Evolutionary conservation across 1,140 invertebrate genomes (phyloP).

Genomic region (Hyles vespertilio): DNA sequence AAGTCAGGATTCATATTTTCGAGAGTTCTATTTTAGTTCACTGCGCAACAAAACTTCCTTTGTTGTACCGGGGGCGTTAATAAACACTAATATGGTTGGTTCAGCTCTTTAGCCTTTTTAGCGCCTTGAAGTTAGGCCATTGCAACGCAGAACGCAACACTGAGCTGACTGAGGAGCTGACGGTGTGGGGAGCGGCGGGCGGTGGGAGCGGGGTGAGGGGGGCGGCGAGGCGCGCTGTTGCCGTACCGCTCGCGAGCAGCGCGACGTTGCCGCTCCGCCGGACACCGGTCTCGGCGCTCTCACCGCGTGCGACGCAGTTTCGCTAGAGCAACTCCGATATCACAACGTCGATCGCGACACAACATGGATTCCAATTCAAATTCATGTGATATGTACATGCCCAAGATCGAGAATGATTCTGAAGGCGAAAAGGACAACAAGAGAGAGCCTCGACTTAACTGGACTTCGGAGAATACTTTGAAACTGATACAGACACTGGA

Average conservation of each 20-base stretch:
- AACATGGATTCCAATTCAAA: slow-evolving; percentile 55
- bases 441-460: slow-evolving; percentile 26
- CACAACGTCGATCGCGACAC: slow-evolving; percentile 31
- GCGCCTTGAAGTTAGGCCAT: slow-evolving; percentile 32
- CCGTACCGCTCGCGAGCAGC: slow-evolving; percentile 8
- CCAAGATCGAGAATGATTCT: slow-evolving; percentile 49
- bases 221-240: background rate
- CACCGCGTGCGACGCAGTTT: slow-evolving; percentile 50
- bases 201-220: background rate
- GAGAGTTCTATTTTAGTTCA: background rate
- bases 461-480: slow-evolving; percentile 55
- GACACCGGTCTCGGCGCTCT: slow-evolving; percentile 57
- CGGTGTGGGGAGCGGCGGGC: slow-evolving; percentile 30
- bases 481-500: slow-evolving; percentile 52
- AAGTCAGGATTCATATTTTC: no score
- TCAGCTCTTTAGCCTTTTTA: slow-evolving; percentile 29
- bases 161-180: slow-evolving; percentile 21
- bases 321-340: slow-evolving; percentile 54
- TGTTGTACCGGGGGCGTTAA: slow-evolving; percentile 28
- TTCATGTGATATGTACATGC: slow-evolving; percentile 43
- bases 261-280: slow-evolving; percentile 51
- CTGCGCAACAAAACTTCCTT: slow-evolving; percentile 20
- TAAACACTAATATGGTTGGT: slow-evolving; percentile 34
- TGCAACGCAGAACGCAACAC: slow-evolving; percentile 19
- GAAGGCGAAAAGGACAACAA: slow-evolving; percentile 35